These are phyloP conservation scores for Dolichomitus sp. DNA, from an alignment of 2,888 invertebrate species.

Conservation along the genomic window DNA sequence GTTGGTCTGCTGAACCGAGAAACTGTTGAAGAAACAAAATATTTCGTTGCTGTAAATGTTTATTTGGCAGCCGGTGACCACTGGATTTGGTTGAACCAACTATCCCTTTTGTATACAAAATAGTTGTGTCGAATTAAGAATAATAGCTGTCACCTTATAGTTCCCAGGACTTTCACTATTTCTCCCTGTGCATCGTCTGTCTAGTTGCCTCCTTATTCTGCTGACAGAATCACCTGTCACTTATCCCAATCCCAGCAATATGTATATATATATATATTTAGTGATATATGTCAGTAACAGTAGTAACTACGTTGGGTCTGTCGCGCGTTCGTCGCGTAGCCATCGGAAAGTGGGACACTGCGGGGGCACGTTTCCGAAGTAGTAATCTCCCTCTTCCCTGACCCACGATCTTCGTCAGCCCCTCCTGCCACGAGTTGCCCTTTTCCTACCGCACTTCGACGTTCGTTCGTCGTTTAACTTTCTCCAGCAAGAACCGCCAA, in stretches of 20 bases:
- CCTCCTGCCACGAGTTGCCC: constrained; percentile 12
- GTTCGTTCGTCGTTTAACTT: constrained; percentile 49
- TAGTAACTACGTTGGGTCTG: constrained; percentile 20
- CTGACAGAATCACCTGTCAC: not conserved
- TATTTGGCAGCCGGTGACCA: too few relatives aligned
- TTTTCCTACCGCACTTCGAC: constrained; percentile 40
- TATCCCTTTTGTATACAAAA: too few relatives aligned
- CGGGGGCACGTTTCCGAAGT: constrained; percentile 62
- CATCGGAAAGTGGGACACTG: constrained; percentile 61
- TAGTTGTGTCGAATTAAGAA: too few relatives aligned
- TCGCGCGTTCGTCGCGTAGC: constrained; percentile 1
- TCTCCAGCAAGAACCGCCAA: constrained; percentile 43
- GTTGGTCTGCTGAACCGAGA: too few relatives aligned
- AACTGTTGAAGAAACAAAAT: too few relatives aligned
- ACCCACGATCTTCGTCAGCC: constrained; percentile 31
- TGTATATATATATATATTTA: not conserved
- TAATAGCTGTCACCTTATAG: too few relatives aligned
- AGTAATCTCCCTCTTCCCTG: constrained; percentile 50
- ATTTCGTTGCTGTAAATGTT: too few relatives aligned
- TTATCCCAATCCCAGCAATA: not conserved
- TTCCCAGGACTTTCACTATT: too few relatives aligned
- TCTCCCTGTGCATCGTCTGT: too few relatives aligned
- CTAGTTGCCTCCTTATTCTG: not conserved
- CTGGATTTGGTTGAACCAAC: too few relatives aligned
- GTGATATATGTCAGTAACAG: constrained; percentile 3